These are phyloP conservation scores for Coptodon rendalli DNA, from an alignment of 2,113 vertebrate genomes.

Conservation along the genomic window DNA sequence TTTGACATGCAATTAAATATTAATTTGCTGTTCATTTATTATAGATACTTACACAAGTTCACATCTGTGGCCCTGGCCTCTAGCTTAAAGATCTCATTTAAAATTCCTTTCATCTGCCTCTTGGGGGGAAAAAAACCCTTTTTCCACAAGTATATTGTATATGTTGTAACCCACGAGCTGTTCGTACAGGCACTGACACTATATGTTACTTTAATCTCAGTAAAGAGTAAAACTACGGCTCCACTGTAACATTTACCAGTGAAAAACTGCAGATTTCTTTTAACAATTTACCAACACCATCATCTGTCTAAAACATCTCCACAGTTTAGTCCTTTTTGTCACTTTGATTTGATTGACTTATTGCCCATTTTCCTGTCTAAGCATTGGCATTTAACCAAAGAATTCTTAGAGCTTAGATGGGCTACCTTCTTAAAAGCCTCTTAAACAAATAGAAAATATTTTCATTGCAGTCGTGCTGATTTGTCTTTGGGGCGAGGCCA, in stretches of 20 bases:
- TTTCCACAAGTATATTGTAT: neutral
- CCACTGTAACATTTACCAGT: neutral
- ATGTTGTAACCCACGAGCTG: neutral
- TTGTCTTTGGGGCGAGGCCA: neutral
- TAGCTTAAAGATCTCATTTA: neutral
- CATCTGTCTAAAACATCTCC: neutral
- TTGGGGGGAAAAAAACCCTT: accelerated
- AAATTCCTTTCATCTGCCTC: neutral
- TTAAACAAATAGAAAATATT: neutral
- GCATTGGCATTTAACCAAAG: neutral
- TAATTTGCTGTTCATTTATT: neutral
- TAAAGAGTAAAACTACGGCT: neutral
- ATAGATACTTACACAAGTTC: neutral
- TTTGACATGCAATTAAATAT: neutral
- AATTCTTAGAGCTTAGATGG: neutral
- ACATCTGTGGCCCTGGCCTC: neutral
- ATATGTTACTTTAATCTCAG: neutral
- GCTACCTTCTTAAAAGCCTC: neutral
- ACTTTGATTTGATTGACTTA: neutral
- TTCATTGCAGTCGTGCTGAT: neutral
- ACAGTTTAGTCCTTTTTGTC: neutral
- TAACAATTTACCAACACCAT: neutral
- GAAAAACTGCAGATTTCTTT: neutral
- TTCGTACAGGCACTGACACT: neutral
- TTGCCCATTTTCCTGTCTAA: neutral